Percentiles rank a stretch among this genome's conserved stretches.
Evolutionary conservation across 1,140 invertebrate species (phyloP).

Genomic region (Elysia chlorotica): DNA sequence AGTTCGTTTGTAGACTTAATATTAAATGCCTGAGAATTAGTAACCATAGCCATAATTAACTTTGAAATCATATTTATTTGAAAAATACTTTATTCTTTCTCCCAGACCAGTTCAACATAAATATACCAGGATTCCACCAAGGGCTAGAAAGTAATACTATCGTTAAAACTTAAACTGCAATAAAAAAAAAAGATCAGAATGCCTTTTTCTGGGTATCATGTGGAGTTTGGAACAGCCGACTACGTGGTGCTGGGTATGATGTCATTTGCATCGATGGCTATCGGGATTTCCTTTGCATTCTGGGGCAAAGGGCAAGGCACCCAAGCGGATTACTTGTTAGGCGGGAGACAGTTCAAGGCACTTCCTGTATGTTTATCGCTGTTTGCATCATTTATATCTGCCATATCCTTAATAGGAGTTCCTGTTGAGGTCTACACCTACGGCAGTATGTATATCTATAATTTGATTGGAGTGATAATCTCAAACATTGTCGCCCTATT

Average conservation of each 20-base stretch:
- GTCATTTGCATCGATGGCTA: not conserved
- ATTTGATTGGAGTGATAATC: conserved; percentile 60
- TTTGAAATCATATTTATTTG: no score
- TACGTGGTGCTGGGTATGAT: conserved; percentile 7
- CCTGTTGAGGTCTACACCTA: conserved; percentile 41
- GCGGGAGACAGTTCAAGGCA: conserved; percentile 76
- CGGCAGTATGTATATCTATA: conserved; percentile 31
- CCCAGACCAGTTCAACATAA: no score
- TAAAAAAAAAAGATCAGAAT: no score
- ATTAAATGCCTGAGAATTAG: no score
- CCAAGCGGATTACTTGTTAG: conserved; percentile 72
- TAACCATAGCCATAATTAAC: no score
- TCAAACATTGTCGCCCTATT: conserved; percentile 80
- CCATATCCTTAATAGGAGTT: conserved; percentile 80
- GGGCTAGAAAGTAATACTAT: no score
- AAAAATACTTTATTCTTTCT: no score
- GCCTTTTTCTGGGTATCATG: no score
- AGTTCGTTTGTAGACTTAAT: no score
- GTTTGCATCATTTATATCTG: conserved; percentile 78
- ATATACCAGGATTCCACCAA: no score
- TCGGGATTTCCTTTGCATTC: conserved; percentile 8
- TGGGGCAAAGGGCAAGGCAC: conserved; percentile 2
- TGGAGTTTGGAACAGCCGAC: conserved; percentile 4
- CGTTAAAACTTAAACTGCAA: no score
- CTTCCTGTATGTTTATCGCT: conserved; percentile 48